Base-by-base conservation (phyloP, 1,140 invertebrate species). In the Pissodes strobi region DNA sequence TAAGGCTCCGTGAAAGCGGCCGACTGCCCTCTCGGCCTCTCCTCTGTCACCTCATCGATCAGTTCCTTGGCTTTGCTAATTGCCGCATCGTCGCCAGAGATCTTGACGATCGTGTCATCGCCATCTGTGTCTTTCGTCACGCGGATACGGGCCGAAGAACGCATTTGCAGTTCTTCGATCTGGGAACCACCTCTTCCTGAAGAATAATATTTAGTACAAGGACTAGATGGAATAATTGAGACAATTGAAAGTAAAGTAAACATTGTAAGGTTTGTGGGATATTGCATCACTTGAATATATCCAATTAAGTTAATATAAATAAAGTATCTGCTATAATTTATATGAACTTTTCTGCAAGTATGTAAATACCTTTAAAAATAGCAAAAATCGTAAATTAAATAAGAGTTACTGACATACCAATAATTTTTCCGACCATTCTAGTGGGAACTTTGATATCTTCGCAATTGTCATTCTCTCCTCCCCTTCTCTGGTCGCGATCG, bases 121-220 rank as follows among this genome's bases (percentile, higher is more conserved):
- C 69, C 71, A n/a, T 81, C 74, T 2, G 77, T 78, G 22, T 78
- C 72, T 53, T 73, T 76, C 3, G 69, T 73, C 5, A 76, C 69
- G 39, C 71, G 81, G 46, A 88, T 87, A 51, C 69, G 78, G 19
- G 85, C 82, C 2, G 81, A 82, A 70, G 82, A 86, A 39, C 82
- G 74, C n/a, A 81, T 80, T 77, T 91, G 81, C 0, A 93, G 70
- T 68, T 91, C 87, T 69, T 81, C 82, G n/a, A 93, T 92, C 76
- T 89, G 90, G 1, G 79, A 81, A 1, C 90, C 90, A 30, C 88
- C 87, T 78, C 82, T 86, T 0, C 90, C 91, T 68, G 21, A 34
- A 56, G 25, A 12, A 30, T 6, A 52, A 10, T 52, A 17, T 56
- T 23, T n/a, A n/a, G n/a, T n/a, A n/a, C n/a, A n/a, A n/a, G n/a